A percentile compares a stretch with the other conserved stretches of the same genome.
Conservation (phyloP, 2,113 vertebrate species). For the Podarcis cretensis region DNA sequence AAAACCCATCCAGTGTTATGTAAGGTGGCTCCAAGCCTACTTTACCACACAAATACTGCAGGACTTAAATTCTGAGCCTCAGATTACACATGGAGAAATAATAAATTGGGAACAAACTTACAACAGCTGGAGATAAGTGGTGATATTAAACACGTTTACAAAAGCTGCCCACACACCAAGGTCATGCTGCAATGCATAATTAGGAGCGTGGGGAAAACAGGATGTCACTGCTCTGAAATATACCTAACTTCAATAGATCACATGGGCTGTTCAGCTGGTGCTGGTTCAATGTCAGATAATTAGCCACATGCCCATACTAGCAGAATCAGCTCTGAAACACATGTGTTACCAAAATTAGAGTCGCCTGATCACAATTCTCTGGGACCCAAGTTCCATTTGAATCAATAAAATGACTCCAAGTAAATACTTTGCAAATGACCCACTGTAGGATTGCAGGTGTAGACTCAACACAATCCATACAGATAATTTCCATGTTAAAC, state of each 20-base stretch:
- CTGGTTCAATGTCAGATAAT: not conserved
- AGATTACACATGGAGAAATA: not conserved
- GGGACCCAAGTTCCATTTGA: not conserved
- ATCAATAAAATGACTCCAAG: not conserved
- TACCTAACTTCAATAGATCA: not conserved
- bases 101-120: not conserved
- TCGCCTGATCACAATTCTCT: not conserved
- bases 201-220: not conserved
- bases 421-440: not conserved
- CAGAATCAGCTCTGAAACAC: not conserved
- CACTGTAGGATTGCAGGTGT: not conserved
- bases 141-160: not conserved
- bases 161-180: not conserved
- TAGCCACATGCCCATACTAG: not conserved
- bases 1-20: not conserved
- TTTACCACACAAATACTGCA: not conserved
- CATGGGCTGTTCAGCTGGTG: not conserved
- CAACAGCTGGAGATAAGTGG: not conserved
- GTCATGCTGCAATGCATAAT: not conserved
- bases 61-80: not conserved
- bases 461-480: not conserved
- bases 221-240: not conserved
- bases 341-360: not conserved
- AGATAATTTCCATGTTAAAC: not conserved
- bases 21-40: slow-evolving; percentile 25